Evolutionary conservation across 64 coral and sea anemone genomes (phyloP).

Genomic region (Trachythela sp.): DNA sequence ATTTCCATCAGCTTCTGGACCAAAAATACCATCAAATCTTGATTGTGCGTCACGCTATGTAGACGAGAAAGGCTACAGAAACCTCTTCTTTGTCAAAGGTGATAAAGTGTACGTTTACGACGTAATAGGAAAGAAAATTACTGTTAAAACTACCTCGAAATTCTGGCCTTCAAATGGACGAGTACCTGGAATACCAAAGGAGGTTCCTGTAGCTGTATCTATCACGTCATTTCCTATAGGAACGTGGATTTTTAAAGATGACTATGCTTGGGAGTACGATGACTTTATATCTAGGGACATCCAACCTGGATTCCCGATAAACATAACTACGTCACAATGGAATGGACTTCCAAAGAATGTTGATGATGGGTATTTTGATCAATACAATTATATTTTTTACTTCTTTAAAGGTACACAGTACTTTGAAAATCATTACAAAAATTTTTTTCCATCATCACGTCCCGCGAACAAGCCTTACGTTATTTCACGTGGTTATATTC

Average conservation of each 20-base stretch:
- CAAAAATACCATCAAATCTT: not conserved
- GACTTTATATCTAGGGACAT: not conserved
- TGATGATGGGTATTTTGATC: not conserved
- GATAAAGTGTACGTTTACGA: not conserved
- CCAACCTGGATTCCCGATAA: not conserved
- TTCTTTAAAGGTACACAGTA: conserved; percentile 5
- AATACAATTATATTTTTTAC: not conserved
- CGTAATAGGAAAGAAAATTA: not conserved
- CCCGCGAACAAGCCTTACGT: not conserved
- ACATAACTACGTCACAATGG: not conserved
- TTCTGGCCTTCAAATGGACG: too few species aligned
- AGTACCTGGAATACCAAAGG: not conserved
- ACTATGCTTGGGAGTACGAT: not conserved
- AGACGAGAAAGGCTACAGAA: not conserved
- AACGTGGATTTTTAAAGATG: not conserved
- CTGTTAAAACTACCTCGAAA: not conserved
- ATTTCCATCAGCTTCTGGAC: not conserved
- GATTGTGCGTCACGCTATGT: not conserved
- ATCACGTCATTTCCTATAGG: not conserved
- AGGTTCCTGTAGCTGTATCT: not conserved
- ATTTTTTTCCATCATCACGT: not conserved
- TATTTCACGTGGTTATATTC: not conserved
- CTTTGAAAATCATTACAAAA: not conserved
- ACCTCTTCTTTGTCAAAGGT: not conserved
- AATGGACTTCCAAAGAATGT: not conserved